Evolutionary conservation across 2,888 invertebrate genomes (phyloP).

Genomic region (Coleophora flavipennella): DNA sequence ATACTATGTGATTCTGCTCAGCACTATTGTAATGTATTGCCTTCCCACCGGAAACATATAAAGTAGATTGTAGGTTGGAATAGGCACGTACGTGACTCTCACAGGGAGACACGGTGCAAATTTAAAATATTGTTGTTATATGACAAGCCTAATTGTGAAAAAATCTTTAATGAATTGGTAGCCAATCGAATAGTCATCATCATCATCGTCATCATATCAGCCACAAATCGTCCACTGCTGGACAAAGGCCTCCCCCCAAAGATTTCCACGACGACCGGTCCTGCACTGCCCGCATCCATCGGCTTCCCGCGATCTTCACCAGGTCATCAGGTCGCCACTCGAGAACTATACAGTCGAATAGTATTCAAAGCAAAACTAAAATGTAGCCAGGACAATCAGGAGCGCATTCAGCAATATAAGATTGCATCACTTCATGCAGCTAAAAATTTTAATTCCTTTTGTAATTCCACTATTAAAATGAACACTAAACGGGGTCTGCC

Average conservation of each 20-base stretch:
- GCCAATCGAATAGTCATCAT: background rate
- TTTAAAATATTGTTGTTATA: background rate
- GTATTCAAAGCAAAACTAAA: too few species aligned
- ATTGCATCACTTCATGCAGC: background rate
- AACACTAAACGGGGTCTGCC: background rate
- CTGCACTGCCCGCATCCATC: too few species aligned
- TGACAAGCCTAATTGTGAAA: background rate
- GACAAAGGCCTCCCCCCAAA: too few species aligned
- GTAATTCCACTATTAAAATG: background rate
- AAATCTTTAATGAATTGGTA: background rate
- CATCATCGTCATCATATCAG: too few species aligned
- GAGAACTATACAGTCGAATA: too few species aligned
- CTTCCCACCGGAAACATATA: too few species aligned
- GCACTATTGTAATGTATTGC: too few species aligned
- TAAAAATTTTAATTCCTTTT: background rate
- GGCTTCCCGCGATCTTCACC: too few species aligned
- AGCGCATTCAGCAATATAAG: background rate
- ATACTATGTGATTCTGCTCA: too few species aligned
- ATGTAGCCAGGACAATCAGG: background rate
- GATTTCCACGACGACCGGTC: too few species aligned
- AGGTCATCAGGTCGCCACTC: too few species aligned
- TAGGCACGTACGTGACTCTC: constrained; percentile 2
- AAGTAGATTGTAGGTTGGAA: constrained; percentile 4
- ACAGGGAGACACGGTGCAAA: constrained; percentile 2
- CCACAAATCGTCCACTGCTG: too few species aligned